phyloP scores from a whole-genome alignment of 2,797 vertebrate genomes.

The Morus bassanus region DNA sequence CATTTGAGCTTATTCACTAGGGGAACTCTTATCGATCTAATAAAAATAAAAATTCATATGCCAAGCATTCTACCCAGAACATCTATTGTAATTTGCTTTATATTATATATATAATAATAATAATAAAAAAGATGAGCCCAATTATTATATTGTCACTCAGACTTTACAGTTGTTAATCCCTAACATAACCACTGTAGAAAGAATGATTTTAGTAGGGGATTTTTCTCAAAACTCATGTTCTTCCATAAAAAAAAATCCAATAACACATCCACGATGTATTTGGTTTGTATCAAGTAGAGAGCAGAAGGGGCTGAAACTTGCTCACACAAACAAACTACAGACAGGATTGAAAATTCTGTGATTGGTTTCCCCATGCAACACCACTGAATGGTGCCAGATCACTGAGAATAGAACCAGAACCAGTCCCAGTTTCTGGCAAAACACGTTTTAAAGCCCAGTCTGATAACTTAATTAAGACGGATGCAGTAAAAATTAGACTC shows the following conservation, averaged over 20 bases:
- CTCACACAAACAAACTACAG: neutral
- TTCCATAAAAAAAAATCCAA: neutral
- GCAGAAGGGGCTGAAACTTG: neutral
- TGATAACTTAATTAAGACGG: neutral
- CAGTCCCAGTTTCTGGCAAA: neutral
- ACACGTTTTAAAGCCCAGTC: neutral
- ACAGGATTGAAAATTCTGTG: neutral
- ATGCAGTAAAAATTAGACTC: neutral
- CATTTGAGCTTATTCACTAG: neutral
- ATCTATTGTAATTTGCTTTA: neutral
- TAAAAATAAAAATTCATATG: constrained; percentile 2
- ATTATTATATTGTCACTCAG: neutral
- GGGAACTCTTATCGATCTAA: neutral
- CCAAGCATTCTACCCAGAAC: neutral
- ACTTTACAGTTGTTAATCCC: neutral
- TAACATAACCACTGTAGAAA: neutral
- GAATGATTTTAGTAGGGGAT: neutral
- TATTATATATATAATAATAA: too few relatives aligned
- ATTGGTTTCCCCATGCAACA: neutral
- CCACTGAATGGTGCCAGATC: neutral
- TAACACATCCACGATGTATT: neutral
- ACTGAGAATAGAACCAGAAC: neutral
- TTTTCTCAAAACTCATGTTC: neutral
- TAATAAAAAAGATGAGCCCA: neutral
- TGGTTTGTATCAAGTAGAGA: neutral